Conservation (phyloP, 2,113 vertebrate genomes). For the Pituophis catenifer region DNA sequence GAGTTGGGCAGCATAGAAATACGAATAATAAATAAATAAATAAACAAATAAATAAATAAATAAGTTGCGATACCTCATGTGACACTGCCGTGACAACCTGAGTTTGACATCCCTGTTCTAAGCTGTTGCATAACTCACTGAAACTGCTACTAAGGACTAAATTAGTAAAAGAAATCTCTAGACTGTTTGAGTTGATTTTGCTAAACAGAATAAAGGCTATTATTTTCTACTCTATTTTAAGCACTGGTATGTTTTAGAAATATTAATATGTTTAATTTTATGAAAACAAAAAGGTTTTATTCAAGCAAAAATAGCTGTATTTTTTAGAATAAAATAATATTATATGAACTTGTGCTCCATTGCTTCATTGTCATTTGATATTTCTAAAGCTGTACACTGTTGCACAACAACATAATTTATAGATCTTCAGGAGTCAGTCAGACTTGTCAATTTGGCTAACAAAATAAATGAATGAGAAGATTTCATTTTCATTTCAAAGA, state of each 20-base stretch:
- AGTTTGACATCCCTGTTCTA: not conserved
- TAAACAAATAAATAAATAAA: no score
- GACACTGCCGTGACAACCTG: no score
- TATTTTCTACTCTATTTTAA: slow-evolving; percentile 46
- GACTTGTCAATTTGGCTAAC: not conserved
- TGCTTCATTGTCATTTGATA: not conserved
- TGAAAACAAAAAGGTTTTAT: slow-evolving; percentile 28
- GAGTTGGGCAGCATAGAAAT: no score
- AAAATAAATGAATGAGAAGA: not conserved
- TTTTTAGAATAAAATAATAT: not conserved
- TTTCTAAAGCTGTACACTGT: not conserved
- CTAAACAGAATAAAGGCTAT: slow-evolving; percentile 29
- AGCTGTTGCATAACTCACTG: slow-evolving; percentile 14
- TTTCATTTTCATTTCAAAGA: not conserved
- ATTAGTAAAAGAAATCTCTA: not conserved
- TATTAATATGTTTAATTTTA: slow-evolving; percentile 45
- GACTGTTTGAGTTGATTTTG: not conserved
- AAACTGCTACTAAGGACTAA: not conserved
- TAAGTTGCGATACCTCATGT: no score
- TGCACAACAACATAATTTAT: not conserved
- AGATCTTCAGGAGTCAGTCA: not conserved
- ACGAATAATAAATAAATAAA: no score
- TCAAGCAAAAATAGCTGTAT: slow-evolving; percentile 6
- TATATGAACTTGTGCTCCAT: not conserved
- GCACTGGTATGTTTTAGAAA: slow-evolving; percentile 45